A percentile compares a stretch with the other conserved stretches of the same genome.
These are phyloP conservation scores for Hirtodrosophila trivittata DNA, from an alignment of 2,888 invertebrate species.

Conservation along the genomic window DNA sequence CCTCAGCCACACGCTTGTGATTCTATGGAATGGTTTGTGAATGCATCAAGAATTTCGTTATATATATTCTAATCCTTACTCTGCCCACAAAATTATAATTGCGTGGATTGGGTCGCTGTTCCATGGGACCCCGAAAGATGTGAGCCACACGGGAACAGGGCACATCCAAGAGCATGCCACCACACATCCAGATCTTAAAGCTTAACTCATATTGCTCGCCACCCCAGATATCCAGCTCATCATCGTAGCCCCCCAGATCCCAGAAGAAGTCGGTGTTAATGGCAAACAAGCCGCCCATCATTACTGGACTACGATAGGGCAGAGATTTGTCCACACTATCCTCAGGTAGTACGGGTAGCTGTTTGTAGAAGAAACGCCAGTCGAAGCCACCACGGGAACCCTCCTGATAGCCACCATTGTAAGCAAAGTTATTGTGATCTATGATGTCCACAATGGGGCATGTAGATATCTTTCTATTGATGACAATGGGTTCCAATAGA, in stretches of 20 bases:
- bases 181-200: slow-evolving; percentile 98
- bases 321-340: slow-evolving; percentile 71
- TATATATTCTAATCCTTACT: slow-evolving; percentile 22
- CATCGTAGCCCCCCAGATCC: slow-evolving; percentile 97
- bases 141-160: slow-evolving; percentile 97
- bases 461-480: slow-evolving; percentile 92
- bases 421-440: slow-evolving; percentile 94
- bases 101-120: slow-evolving; percentile 93
- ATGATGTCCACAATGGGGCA: slow-evolving; percentile 98
- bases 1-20: slow-evolving; percentile 95
- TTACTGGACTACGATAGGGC: slow-evolving; percentile 91
- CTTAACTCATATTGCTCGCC: slow-evolving; percentile 99
- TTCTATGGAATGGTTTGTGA: slow-evolving; percentile 86
- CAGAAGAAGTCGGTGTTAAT: slow-evolving; percentile 96
- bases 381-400: slow-evolving; percentile 97
- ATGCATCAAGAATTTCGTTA: background rate
- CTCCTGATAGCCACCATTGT: slow-evolving; percentile 93
- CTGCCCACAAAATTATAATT: slow-evolving; percentile 87
- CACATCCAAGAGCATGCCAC: slow-evolving; percentile 95
- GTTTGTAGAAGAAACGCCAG: slow-evolving; percentile 95
- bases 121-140: slow-evolving; percentile 95
- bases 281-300: slow-evolving; percentile 98
- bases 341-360: slow-evolving; percentile 88
- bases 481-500: slow-evolving; percentile 90
- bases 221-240: slow-evolving; percentile 97